Evolutionary conservation across 2,797 vertebrate species (phyloP), one percentile per base, ranked within the genome.

Genomic region (Dendrocincla fuliginosa): DNA sequence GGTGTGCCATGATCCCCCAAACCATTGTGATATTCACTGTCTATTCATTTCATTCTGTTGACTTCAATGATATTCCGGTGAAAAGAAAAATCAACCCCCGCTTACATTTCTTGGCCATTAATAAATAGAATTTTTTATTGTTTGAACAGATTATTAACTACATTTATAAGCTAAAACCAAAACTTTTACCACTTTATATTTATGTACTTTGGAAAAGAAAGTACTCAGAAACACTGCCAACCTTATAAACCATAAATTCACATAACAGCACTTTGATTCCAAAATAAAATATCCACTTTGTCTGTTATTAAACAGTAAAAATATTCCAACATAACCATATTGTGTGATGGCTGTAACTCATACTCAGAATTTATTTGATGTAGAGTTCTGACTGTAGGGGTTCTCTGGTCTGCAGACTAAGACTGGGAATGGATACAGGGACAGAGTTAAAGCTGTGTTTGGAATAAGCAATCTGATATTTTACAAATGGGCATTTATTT

Each of bases 161-260:
- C 60, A 93, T 91, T 96, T 93, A 96, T 93, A 95, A 96, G 50
- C 77, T 94, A 92, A 95, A 95, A 46, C 16, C 87, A 96, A 94
- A 97, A 95, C 70, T 89, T 96, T 93, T 96, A 96, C 89, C 87
- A 95, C 90, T 87, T 90, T 59, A 81, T 94, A 84, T 96, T 96
- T 95, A 96, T 91, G 50, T 77, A 94, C 82, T 94, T 93, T 96
- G 89, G 94, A 96, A 95, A 94, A 93, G 67, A 96, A 96, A 92
- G 59, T 63, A 88, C 68, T 93, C 74, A 92, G 91, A 94, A 96
- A 93, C 69, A 63, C 71, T 93, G 93, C 93, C 94, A 96, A 89
- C 47, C 42, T 80, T 95, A 90, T 59, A 96, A 95, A 91, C 82
- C 68, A 95, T 96, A 95, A 96, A 96, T 91, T 92, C 82, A 94